A percentile compares a stretch with the other conserved stretches of the same genome.
phyloP scores from a whole-genome alignment of 1,140 invertebrate species.

The Drosophila melanica region DNA sequence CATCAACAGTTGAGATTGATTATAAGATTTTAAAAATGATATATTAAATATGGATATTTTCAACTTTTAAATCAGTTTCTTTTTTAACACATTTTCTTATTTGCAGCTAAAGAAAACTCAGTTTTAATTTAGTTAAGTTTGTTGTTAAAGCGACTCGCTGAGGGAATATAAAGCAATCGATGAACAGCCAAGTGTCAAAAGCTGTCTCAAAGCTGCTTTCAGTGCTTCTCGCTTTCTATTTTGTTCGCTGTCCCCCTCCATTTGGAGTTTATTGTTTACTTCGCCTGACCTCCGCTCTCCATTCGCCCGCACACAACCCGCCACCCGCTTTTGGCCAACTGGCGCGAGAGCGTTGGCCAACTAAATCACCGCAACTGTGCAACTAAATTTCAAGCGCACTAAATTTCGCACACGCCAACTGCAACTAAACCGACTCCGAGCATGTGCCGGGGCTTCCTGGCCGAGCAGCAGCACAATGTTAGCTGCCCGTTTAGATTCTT shows the following conservation, averaged over 20 bases:
- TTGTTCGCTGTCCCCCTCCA: not conserved
- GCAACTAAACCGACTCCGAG: slow-evolving; percentile 23
- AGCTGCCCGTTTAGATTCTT: slow-evolving; percentile 55
- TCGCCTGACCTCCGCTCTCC: slow-evolving; percentile 23
- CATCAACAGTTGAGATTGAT: too few relatives aligned
- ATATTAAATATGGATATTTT: too few relatives aligned
- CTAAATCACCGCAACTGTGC: slow-evolving; percentile 78
- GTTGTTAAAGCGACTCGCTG: not conserved
- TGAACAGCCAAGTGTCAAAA: not conserved
- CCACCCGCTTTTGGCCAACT: slow-evolving; percentile 12
- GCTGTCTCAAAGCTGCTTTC: slow-evolving; percentile 1
- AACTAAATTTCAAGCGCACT: slow-evolving; percentile 78
- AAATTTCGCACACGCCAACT: slow-evolving; percentile 65
- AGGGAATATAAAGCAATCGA: not conserved
- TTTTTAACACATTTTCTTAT: too few relatives aligned
- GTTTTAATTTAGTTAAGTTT: too few relatives aligned
- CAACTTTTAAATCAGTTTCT: too few relatives aligned
- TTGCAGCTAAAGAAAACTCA: too few relatives aligned
- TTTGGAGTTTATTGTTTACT: slow-evolving; percentile 35
- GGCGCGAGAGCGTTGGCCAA: slow-evolving; percentile 41
- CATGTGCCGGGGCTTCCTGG: slow-evolving; percentile 10
- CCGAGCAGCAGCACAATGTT: slow-evolving; percentile 38
- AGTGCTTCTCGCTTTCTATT: not conserved
- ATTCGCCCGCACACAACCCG: too few relatives aligned
- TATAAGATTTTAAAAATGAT: too few relatives aligned